Evolutionary conservation across 1,140 invertebrate species (phyloP).

Genomic region (Sinonovacula constricta): DNA sequence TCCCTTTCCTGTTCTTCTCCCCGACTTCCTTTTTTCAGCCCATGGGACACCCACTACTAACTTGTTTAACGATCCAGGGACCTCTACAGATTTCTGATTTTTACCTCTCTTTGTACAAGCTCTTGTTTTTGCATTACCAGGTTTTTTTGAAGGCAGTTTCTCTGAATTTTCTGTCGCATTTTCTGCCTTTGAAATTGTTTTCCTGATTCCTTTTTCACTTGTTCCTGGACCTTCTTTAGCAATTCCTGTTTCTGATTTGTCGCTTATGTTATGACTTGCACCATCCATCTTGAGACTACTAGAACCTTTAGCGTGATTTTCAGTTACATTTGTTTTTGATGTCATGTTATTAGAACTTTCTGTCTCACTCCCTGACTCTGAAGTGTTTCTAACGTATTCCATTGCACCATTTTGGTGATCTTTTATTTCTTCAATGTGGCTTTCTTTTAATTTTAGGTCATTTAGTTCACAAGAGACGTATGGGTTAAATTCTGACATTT

Average conservation of each 20-base stretch:
- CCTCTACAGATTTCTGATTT: background rate
- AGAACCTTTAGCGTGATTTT: no score
- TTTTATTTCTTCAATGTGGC: no score
- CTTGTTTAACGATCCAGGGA: slow-evolving; percentile 20
- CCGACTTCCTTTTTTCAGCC: slow-evolving; percentile 7
- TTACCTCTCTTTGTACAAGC: background rate
- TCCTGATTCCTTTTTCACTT: background rate
- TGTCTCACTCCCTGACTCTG: no score
- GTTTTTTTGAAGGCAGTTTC: background rate
- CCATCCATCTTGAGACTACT: no score
- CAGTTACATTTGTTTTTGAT: no score
- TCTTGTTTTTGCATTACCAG: background rate
- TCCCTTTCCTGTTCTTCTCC: slow-evolving; percentile 7
- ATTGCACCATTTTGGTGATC: no score
- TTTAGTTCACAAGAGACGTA: background rate
- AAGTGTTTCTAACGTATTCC: no score
- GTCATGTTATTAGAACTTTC: no score
- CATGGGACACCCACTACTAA: slow-evolving; percentile 34
- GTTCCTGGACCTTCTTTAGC: no score
- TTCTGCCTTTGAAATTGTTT: background rate
- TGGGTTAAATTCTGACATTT: background rate
- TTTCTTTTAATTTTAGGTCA: no score
- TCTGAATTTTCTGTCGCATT: background rate
- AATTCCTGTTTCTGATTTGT: no score
- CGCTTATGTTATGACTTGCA: no score